A percentile compares a stretch with the other conserved stretches of the same genome.
These are phyloP conservation scores for Halictus rubicundus DNA, from an alignment of 1,140 invertebrate genomes.

Conservation along the genomic window DNA sequence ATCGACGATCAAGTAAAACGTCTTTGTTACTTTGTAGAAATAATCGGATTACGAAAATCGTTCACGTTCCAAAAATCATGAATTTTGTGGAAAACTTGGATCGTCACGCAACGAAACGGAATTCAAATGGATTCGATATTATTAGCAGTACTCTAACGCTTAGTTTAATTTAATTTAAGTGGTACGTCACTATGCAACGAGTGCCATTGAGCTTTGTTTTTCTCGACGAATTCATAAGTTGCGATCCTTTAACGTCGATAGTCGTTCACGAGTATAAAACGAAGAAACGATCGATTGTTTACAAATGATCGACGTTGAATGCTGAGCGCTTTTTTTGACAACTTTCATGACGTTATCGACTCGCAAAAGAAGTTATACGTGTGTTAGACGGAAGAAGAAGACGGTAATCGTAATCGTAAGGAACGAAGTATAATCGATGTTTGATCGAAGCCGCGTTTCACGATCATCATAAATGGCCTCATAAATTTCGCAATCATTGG, in stretches of 20 bases:
- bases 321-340: slow-evolving; percentile 6
- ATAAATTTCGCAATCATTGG: background rate
- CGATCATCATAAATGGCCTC: background rate
- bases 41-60: no score
- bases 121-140: slow-evolving; percentile 1
- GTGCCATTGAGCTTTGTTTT: slow-evolving; percentile 37
- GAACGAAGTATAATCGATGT: background rate
- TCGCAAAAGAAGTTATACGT: background rate
- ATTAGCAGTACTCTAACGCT: background rate
- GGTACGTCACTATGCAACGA: slow-evolving; percentile 22
- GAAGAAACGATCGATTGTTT: slow-evolving; percentile 39
- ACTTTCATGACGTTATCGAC: slow-evolving; percentile 12
- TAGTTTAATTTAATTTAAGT: background rate
- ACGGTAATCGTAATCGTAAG: background rate
- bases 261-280: slow-evolving; percentile 7
- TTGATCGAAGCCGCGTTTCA: background rate
- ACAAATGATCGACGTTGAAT: background rate
- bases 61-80: background rate
- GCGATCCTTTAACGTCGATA: background rate
- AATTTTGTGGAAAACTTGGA: background rate
- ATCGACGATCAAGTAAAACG: background rate
- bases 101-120: background rate
- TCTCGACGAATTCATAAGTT: slow-evolving; percentile 9
- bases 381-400: background rate
- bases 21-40: no score